phyloP scores from a whole-genome alignment of 2,797 vertebrate species.

The Aythya fuligula region DNA sequence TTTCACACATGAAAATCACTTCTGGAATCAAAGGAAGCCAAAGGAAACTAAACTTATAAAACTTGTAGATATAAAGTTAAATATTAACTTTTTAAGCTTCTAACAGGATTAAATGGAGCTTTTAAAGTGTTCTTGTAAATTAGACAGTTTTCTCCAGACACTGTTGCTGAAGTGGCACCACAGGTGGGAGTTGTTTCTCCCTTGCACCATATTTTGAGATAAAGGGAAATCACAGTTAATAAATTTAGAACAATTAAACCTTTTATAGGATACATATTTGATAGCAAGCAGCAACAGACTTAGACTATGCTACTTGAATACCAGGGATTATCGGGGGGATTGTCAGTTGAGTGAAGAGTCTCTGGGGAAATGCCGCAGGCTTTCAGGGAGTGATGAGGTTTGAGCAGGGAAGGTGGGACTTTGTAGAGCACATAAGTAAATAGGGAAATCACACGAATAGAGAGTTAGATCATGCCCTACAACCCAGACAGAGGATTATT shows the following conservation, averaged over 20 bases:
- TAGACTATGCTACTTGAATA: not conserved
- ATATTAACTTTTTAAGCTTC: slow-evolving; percentile 32
- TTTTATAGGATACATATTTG: not conserved
- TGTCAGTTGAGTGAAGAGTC: not conserved
- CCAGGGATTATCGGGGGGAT: not conserved
- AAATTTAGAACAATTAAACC: not conserved
- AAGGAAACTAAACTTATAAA: slow-evolving; percentile 7
- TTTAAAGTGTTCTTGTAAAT: slow-evolving; percentile 29
- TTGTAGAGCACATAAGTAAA: not conserved
- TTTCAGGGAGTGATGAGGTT: not conserved
- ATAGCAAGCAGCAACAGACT: not conserved
- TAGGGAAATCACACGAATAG: not conserved
- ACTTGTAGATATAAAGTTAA: slow-evolving; percentile 25
- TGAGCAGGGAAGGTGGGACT: not conserved
- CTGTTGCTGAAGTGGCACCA: not conserved
- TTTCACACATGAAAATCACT: not conserved
- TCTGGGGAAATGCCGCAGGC: not conserved
- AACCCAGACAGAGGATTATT: not conserved
- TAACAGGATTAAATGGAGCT: not conserved
- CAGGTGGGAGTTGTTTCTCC: not conserved
- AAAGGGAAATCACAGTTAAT: not conserved
- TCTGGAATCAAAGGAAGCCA: slow-evolving; percentile 6
- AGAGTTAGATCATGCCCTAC: not conserved
- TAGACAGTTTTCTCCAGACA: not conserved
- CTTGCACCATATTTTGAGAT: not conserved